Evolutionary conservation across 2,113 vertebrate genomes (phyloP), one percentile per base, ranked within the genome.

Genomic region (Calidris pugnax): DNA sequence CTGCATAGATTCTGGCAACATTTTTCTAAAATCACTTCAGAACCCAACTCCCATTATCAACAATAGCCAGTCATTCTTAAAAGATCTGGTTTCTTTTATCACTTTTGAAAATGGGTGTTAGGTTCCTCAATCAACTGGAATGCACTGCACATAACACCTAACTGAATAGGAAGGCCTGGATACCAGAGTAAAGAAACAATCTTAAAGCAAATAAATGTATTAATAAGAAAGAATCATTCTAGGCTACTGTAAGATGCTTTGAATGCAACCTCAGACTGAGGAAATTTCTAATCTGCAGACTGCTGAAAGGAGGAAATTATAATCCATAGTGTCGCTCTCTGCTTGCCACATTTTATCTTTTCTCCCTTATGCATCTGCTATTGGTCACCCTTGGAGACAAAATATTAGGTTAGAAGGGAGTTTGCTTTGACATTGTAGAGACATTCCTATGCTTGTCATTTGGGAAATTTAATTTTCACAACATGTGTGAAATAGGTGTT

Each of bases 401-500:
- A 76, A 26, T 4, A 14, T 0, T 28, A 11, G 26, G 14, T 73
- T 76, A 56, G 63, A 66, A 76, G 22, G 74, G 39, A 73, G 63
- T n/a, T 73, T 9, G 39, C 71, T 48, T 85, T 95, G 85, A 76
- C 67, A 69, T 48, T 73, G 75, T 35, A n/a, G 41, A 88, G 55
- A 77, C n/a, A n/a, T 85, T 62, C n/a, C 45, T 73, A 50, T 22
- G 16, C 28, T 45, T 92, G 41, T 50, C 77, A 39, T 26, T 56
- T 47, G 41, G 71, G 71, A 95, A 96, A 93, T 85, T 81, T 73
- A 41, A 53, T 87, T 91, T 96, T 93, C 69, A 66, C 94, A 93
- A 83, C 47, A 53, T 51, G 41, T 37, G 85, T 79, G 82, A 88
- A 91, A 92, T 57, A 69, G 50, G 59, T 69, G 57, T 69, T 88